phyloP scores from a whole-genome alignment of 2,888 invertebrate species.

The Amphipyra berbera region DNA sequence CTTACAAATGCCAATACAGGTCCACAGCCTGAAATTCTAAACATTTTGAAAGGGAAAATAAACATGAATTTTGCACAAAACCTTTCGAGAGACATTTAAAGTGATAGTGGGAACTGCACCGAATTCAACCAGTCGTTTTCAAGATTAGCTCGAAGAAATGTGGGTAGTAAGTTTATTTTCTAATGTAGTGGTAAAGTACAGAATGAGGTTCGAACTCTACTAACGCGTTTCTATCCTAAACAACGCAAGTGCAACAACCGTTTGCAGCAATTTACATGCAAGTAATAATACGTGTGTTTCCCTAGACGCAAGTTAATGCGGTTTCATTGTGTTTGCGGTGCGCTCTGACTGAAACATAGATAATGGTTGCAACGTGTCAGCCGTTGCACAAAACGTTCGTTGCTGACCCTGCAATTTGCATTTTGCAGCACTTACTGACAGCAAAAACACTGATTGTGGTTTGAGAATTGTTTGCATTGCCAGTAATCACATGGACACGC shows the following conservation, averaged over 20 bases:
- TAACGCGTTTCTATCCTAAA: constrained; percentile 31
- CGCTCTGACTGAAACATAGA: constrained; percentile 53
- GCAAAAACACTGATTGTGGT: constrained; percentile 63
- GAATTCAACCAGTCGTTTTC: constrained; percentile 16
- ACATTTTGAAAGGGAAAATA: constrained; percentile 30
- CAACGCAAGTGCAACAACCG: constrained; percentile 23
- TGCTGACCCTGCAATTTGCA: constrained; percentile 61
- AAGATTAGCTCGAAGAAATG: constrained; percentile 35
- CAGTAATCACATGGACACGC: constrained; percentile 34
- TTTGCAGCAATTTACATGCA: constrained; percentile 42
- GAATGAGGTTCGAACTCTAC: constrained; percentile 19
- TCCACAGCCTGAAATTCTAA: constrained; percentile 24
- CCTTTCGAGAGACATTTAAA: constrained; percentile 11
- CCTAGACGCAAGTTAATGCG: constrained; percentile 54
- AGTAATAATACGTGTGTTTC: constrained; percentile 46
- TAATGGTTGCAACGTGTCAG: constrained; percentile 62
- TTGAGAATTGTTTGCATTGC: constrained; percentile 51
- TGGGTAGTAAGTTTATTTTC: constrained; percentile 11
- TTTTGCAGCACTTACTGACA: constrained; percentile 53
- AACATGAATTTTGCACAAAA: constrained; percentile 7
- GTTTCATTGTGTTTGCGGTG: constrained; percentile 59
- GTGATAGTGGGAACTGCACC: constrained; percentile 4
- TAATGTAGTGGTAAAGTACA: constrained; percentile 22
- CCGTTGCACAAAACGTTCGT: constrained; percentile 48
- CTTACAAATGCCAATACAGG: constrained; percentile 31